Evolutionary conservation across 2,888 invertebrate species (phyloP).

Genomic region (Dione juno): DNA sequence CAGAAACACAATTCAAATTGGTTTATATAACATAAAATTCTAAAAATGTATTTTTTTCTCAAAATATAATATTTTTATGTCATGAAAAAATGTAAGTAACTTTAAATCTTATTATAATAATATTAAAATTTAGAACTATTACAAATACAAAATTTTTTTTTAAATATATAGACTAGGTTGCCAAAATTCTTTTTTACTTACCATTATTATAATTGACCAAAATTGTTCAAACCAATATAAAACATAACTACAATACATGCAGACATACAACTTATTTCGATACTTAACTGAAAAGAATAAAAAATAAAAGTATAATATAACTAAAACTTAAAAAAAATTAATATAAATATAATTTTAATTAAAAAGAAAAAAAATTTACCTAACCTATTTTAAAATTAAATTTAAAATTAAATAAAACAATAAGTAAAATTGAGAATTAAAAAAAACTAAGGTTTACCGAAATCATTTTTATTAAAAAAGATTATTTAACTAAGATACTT

Average conservation of each 20-base stretch:
- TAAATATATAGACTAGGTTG: constrained; percentile 13
- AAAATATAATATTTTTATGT: neutral
- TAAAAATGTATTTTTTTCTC: neutral
- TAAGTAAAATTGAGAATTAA: no score
- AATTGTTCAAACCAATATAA: neutral
- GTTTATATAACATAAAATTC: no score
- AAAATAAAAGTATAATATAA: neutral
- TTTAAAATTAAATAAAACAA: no score
- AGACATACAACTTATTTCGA: constrained; percentile 9
- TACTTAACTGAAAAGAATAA: constrained; percentile 21
- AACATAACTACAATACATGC: constrained; percentile 4
- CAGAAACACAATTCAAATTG: neutral
- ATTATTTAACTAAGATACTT: neutral
- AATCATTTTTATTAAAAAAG: no score
- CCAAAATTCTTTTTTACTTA: constrained; percentile 10
- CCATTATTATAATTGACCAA: constrained; percentile 10
- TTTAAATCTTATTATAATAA: neutral
- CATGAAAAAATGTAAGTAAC: neutral
- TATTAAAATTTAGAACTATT: neutral
- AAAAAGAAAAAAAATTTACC: neutral
- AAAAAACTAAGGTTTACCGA: no score
- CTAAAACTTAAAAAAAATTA: neutral
- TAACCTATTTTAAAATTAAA: no score
- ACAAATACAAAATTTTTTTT: neutral
- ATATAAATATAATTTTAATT: neutral